Base-by-base conservation (phyloP, 2,888 invertebrate species). In the Philhelius pedissequus region DNA sequence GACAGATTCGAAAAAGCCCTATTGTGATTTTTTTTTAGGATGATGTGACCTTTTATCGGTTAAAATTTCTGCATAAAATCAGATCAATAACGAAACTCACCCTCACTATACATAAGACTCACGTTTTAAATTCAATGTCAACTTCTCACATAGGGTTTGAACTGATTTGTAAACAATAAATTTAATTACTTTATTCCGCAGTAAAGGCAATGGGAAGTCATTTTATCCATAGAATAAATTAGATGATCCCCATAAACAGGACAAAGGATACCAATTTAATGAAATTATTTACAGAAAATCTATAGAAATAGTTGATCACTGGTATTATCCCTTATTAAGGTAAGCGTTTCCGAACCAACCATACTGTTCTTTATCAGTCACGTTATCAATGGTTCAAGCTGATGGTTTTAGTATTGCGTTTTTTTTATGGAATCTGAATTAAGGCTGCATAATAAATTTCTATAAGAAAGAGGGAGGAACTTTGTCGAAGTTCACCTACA, bases 401-500 rank as follows among this genome's bases (percentile, higher is more conserved):
- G 48, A 71, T 48, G 35, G 35, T 48, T 60, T 48, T 25, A 48
- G 48, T 60, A 56, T 54, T 50, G 32, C 69, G 48, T 69, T 43
- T 45, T 48, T n/a, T 75, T 56, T 62, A 74, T 74, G 38, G 52
- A 38, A 69, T 69, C 76, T 66, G 76, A 76, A 76, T 75, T 70
- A 64, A 60, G 70, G 35, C 40, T 58, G 76, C 43, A 81, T 81
- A 76, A 66, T 76, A 81, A 71, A 81, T 71, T 71, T 43, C 35
- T 62, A 15, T 9, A 66, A 58, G 25, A 27, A 9, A 13, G 27
- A 40, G 22, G 52, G 68, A 27, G 22, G 13, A 45, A 32, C 22
- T 66, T 25, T 54, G 22, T 13, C 15, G 13, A 15, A 9, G 20
- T 32, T 62, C 60, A 22, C 35, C 22, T 22, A 43, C 32, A 69